Base-by-base conservation (phyloP, 2,113 vertebrate species). In the Trinectes maculatus region DNA sequence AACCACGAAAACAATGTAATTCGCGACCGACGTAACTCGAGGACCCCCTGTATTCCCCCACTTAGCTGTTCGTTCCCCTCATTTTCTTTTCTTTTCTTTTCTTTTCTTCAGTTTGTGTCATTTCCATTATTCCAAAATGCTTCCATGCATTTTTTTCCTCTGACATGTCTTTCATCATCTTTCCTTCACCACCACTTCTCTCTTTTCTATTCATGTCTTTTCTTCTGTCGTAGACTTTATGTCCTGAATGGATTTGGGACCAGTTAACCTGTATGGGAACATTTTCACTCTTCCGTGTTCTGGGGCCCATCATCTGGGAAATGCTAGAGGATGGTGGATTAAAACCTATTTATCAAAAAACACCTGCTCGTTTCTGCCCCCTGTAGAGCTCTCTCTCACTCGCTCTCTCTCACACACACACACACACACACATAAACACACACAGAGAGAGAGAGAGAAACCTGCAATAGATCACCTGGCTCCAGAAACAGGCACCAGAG, bases 331-430 rank as follows among this genome's bases (percentile, higher is more conserved):
- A 64, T 60, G 26, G 37, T 46, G 54, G 57, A 80, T 85, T 71
- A 79, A 13, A 34, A 68, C 34, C 64, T 40, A 64, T 82, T 55
- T 51, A 60, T 85, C 81, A 80, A 51, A 51, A 84, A 83, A 74
- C 77, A 86, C 80, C 79, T 90, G 82, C 71, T 79, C 18, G 71
- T 77, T 81, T 44, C 61, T 5, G 6, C 42, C 26, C 34, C 25
- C n/a, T n/a, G n/a, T n/a, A n/a, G n/a, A n/a, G n/a, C 33, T 24
- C 28, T 31, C 28, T 33, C 26, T 52, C 49, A 12, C 22, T 15
- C 40, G 15, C 22, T 29, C 47, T 39, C 55, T 56, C 21, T 37
- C 53, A 6, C 51, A 62, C 62, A 46, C 28, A 21, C 18, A 34
- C 22, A 36, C 5, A 51, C 26, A 64, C 39, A 44, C 47, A 28